Base-by-base conservation (phyloP, 2,113 vertebrate genomes). In the Cavia aperea region DNA sequence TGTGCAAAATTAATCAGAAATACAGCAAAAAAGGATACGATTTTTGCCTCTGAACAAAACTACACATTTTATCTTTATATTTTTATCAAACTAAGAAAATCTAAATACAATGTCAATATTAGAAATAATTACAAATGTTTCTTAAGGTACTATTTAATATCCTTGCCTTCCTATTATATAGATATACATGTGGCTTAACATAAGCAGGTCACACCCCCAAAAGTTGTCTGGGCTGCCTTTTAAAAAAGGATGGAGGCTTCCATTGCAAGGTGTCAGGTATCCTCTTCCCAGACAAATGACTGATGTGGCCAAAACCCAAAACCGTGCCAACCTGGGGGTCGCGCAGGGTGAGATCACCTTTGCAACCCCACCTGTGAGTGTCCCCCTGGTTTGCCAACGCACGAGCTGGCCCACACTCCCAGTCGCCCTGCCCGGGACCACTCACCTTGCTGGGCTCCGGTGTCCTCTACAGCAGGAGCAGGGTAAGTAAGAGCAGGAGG, bases 401-500 rank as follows among this genome's bases (percentile, higher is more conserved):
- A 18, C 10, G 4, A 5, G 33, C 70, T 43, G 14, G 73, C 43
- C 62, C 26, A 24, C 43, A 46, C 54, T 15, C 10, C 70, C 33
- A 11, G 0, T 62, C 51, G 11, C 70, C 82, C 77, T 3, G 18
- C 70, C 77, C 12, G 54, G 39, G 26, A 7, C 1, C 0, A 33
- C n/a, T 86, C 97, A 99, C 99, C 99, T 99, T 99, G 98, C 98
- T 99, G 99, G 26, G 98, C 98, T 91, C 97, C 96, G 19, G 97
- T 96, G 97, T 97, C 95, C 79, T 97, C 95, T 77, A 97, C 97
- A 97, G 97, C 97, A 98, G 93, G 2, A 98, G 95, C 94, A 96
- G 79, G 62, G 95, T 39, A 96, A 95, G 93, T 96, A 96, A n/a
- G 92, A 94, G 77, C 68, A 92, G 58, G 63, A 97, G 97, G 97